Conservation (phyloP, 2,797 vertebrate genomes). For the Peromyscus aztecus region DNA sequence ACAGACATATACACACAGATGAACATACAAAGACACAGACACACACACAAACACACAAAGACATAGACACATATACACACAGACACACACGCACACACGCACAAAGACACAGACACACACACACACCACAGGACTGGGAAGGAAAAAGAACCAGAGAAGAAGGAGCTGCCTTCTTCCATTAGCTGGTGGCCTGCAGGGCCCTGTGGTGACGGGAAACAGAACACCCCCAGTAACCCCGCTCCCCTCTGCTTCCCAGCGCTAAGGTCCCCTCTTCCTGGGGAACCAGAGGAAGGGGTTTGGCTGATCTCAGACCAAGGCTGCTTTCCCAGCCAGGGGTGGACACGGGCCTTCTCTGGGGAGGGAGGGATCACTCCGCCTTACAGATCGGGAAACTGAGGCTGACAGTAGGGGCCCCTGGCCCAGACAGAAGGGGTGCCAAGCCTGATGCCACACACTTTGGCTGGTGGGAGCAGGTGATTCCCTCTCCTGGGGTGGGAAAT, state of each 20-base stretch:
- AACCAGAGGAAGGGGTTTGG: not conserved
- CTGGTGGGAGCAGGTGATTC: not conserved
- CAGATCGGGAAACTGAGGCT: constrained; percentile 19
- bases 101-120: not conserved
- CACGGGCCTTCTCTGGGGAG: not conserved
- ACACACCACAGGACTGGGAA: not conserved
- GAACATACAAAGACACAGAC: not conserved
- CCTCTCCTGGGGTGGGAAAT: not conserved
- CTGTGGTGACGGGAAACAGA: not conserved
- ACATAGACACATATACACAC: not conserved
- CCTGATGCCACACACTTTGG: not conserved
- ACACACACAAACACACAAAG: not conserved
- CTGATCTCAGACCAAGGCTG: not conserved
- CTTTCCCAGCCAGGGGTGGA: not conserved
- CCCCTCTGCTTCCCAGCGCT: not conserved
- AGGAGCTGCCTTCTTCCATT: not conserved
- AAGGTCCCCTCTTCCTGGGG: not conserved
- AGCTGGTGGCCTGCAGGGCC: not conserved
- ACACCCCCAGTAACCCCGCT: not conserved
- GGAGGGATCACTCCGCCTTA: not conserved
- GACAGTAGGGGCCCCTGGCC: not conserved
- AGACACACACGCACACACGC: not conserved
- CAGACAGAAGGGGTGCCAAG: not conserved
- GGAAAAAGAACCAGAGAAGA: not conserved
- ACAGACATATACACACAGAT: too few species aligned